phyloP scores from a whole-genome alignment of 2,797 vertebrate genomes.

The Simalia tracyae region DNA sequence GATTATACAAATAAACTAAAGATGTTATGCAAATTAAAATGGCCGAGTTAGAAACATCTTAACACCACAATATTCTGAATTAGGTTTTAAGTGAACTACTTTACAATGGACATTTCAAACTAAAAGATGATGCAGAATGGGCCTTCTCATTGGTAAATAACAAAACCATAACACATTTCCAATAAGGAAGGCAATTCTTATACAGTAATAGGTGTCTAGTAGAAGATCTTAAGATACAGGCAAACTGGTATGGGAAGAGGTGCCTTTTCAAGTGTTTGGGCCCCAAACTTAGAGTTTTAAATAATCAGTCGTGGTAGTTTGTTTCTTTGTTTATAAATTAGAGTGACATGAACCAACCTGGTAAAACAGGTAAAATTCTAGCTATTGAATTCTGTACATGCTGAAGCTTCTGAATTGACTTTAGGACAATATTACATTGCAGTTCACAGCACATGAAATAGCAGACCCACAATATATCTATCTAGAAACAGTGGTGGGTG shows the following conservation, averaged over 20 bases:
- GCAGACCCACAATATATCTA: neutral
- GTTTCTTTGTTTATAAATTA: neutral
- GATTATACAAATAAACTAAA: neutral
- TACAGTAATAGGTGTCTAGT: neutral
- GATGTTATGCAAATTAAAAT: neutral
- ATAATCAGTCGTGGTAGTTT: neutral
- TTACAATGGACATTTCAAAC: neutral
- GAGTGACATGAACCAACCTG: neutral
- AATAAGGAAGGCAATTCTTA: neutral
- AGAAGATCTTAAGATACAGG: neutral
- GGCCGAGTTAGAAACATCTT: neutral
- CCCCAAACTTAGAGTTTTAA: neutral
- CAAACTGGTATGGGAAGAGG: neutral
- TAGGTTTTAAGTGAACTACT: neutral
- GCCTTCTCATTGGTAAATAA: neutral
- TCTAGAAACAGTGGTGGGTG: neutral
- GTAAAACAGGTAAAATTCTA: neutral
- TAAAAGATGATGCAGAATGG: neutral
- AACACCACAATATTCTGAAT: neutral
- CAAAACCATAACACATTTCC: neutral
- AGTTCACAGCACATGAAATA: neutral
- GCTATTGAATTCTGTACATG: neutral
- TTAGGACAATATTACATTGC: neutral
- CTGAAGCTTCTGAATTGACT: neutral
- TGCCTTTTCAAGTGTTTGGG: neutral